A percentile compares a stretch with the other conserved stretches of the same genome.
phyloP scores from a whole-genome alignment of 2,888 invertebrate species.

The Sphecodes monilicornis region DNA sequence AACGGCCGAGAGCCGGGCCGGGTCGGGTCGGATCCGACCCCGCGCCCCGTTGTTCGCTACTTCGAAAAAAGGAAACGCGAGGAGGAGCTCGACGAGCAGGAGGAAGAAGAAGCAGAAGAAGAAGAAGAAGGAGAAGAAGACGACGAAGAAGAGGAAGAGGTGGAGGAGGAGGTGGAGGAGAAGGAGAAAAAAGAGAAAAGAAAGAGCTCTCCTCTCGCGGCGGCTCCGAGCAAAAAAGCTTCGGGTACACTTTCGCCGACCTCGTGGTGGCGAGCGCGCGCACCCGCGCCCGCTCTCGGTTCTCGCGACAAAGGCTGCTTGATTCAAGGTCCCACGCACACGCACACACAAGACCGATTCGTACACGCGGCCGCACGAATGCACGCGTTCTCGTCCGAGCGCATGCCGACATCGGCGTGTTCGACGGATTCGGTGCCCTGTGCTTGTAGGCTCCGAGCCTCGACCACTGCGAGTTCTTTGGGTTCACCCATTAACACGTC shows the following conservation, averaged over 20 bases:
- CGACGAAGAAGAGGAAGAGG: neutral
- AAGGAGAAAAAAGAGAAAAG: constrained; percentile 68
- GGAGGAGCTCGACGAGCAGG: constrained; percentile 41
- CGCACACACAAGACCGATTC: constrained; percentile 55
- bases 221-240: constrained; percentile 73
- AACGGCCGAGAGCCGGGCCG: constrained; percentile 2
- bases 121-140: neutral
- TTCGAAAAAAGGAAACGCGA: constrained; percentile 66
- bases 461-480: neutral
- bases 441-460: neutral
- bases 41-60: constrained; percentile 34
- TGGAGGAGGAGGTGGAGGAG: neutral
- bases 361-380: constrained; percentile 60
- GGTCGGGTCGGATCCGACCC: constrained; percentile 4
- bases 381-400: constrained; percentile 56
- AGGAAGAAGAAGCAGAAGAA: constrained; percentile 26
- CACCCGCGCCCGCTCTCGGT: constrained; percentile 67
- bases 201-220: constrained; percentile 70
- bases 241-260: constrained; percentile 84
- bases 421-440: constrained; percentile 46
- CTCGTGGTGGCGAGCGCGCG: constrained; percentile 81
- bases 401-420: constrained; percentile 63
- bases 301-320: constrained; percentile 84
- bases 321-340: constrained; percentile 84
- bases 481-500: neutral